Evolutionary conservation across 2,113 vertebrate species (phyloP).

Genomic region (Pterocles gutturalis): DNA sequence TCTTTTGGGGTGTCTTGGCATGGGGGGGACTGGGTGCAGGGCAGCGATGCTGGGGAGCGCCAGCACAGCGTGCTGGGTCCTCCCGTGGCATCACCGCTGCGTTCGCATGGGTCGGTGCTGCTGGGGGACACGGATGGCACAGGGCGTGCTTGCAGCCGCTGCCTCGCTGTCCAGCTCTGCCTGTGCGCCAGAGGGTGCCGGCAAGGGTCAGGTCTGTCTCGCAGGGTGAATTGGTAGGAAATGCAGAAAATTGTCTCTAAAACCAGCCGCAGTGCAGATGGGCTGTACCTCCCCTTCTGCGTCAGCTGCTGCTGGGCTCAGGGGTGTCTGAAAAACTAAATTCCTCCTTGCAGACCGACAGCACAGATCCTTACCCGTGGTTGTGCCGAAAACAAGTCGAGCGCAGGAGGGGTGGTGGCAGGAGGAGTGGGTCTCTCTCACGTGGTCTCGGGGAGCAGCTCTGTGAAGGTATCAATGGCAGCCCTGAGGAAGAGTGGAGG

Average conservation of each 20-base stretch:
- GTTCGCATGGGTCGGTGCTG: background rate
- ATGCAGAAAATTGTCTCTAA: background rate
- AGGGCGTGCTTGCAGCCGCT: background rate
- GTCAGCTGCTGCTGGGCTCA: background rate
- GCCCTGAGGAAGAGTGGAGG: background rate
- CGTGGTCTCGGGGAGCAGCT: background rate
- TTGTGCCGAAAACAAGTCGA: background rate
- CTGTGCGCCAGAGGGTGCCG: background rate
- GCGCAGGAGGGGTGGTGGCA: background rate
- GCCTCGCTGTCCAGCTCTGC: background rate
- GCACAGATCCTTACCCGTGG: background rate
- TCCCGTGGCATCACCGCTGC: fast-evolving
- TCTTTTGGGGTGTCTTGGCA: background rate
- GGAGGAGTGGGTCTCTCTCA: background rate
- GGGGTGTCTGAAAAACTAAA: background rate
- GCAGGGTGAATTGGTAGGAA: background rate
- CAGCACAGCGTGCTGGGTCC: fast-evolving
- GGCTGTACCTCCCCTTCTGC: background rate
- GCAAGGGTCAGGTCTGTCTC: background rate
- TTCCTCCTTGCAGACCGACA: background rate
- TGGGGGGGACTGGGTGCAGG: too few relatives aligned
- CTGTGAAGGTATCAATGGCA: background rate
- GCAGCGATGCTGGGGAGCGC: fast-evolving
- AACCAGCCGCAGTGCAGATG: background rate
- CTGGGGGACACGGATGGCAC: background rate